phyloP scores from a whole-genome alignment of 2,888 invertebrate species.

The Pilophorus perplexus region DNA sequence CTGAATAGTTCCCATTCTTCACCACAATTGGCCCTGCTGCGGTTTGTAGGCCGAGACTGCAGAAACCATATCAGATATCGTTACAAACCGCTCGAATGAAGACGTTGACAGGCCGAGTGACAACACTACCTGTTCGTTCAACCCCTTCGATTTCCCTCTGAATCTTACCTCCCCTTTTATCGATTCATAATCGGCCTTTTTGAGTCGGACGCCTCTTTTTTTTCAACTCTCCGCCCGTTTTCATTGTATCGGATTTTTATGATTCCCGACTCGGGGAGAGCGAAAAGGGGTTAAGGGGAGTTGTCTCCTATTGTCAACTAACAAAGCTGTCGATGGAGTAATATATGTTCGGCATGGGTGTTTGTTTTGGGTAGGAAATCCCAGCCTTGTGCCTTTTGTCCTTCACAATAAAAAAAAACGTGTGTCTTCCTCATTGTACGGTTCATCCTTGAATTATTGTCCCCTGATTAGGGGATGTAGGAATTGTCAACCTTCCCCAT shows the following conservation, averaged over 20 bases:
- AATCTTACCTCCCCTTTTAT: too few species aligned
- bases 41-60: too few species aligned
- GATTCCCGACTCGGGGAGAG: constrained; percentile 33
- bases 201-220: constrained; percentile 9
- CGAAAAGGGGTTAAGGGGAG: too few species aligned
- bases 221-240: constrained; percentile 1
- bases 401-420: neutral
- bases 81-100: constrained; percentile 17
- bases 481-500: constrained; percentile 1
- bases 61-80: too few species aligned
- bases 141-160: constrained; percentile 19
- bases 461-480: constrained; percentile 20
- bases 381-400: constrained; percentile 5
- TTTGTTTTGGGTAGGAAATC: constrained; percentile 19
- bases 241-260: constrained; percentile 31
- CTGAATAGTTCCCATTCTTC: too few species aligned
- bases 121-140: neutral
- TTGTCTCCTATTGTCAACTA: constrained; percentile 24
- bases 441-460: constrained; percentile 25
- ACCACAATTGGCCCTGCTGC: too few species aligned
- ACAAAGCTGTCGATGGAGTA: constrained; percentile 32
- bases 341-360: constrained; percentile 19
- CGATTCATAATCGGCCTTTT: constrained; percentile 40
- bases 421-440: neutral
- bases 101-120: constrained; percentile 22